Conservation (phyloP, 2,797 vertebrate species). For the Lycodopsis pacificus region DNA sequence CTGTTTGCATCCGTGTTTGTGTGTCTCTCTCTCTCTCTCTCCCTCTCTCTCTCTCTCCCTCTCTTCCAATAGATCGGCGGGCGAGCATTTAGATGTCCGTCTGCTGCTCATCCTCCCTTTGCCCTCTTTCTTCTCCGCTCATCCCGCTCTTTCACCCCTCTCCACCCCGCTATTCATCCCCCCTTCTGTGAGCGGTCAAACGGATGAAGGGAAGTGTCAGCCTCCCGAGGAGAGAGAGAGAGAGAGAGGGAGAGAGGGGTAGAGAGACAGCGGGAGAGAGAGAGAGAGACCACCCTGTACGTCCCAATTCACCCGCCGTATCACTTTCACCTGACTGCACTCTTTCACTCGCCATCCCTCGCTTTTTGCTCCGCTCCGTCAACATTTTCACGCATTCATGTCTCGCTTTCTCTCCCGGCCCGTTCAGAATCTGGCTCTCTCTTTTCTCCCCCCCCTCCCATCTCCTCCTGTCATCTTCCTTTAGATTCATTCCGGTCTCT, state of each 20-base stretch:
- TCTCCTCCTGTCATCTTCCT: slow-evolving; percentile 56
- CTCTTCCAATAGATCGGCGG: slow-evolving; percentile 66
- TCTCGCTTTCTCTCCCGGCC: slow-evolving; percentile 29
- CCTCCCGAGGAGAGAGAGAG: slow-evolving; percentile 66
- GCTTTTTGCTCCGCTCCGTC: slow-evolving; percentile 63
- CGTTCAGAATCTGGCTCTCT: slow-evolving; percentile 15
- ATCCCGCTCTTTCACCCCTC: slow-evolving; percentile 70
- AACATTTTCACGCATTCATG: slow-evolving; percentile 63
- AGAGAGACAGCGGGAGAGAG: slow-evolving; percentile 36
- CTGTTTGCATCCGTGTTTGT: slow-evolving; percentile 23
- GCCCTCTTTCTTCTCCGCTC: slow-evolving; percentile 66
- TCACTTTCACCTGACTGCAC: slow-evolving; percentile 83
- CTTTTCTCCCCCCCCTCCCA: background rate
- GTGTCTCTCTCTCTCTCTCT: background rate
- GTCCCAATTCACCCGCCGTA: slow-evolving; percentile 67
- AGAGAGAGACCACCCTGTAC: slow-evolving; percentile 73
- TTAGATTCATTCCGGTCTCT: slow-evolving; percentile 19
- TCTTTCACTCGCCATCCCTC: slow-evolving; percentile 69
- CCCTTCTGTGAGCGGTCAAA: slow-evolving; percentile 80
- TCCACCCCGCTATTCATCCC: slow-evolving; percentile 74
- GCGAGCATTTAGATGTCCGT: slow-evolving; percentile 78
- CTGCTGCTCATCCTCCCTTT: slow-evolving; percentile 75
- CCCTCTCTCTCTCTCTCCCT: background rate
- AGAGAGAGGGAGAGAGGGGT: slow-evolving; percentile 3
- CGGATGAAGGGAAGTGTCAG: slow-evolving; percentile 78